phyloP scores from a whole-genome alignment of 2,797 vertebrate species.

The Sphenopsis melanotis region DNA sequence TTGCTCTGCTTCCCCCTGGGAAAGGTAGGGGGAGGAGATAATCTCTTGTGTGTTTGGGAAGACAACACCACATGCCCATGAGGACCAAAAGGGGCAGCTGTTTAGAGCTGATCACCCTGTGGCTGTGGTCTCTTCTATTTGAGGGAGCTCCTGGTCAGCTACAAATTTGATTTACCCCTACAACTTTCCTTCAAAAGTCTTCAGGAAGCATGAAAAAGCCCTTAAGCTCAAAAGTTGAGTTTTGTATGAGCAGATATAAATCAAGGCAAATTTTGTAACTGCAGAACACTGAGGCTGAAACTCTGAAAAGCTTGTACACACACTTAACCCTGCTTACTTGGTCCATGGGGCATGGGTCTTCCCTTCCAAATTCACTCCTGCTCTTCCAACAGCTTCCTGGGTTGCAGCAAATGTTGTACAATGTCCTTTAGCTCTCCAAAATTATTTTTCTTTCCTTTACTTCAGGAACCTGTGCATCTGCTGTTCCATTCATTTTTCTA shows the following conservation, averaged over 20 bases:
- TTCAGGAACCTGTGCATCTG: not conserved
- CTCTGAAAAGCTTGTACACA: not conserved
- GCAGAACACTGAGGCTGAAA: not conserved
- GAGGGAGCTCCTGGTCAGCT: not conserved
- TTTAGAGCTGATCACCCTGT: not conserved
- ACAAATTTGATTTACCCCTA: not conserved
- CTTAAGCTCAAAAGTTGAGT: not conserved
- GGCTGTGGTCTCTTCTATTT: not conserved
- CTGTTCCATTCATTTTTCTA: not conserved
- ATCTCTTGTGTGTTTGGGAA: not conserved
- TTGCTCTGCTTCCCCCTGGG: not conserved
- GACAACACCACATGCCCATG: not conserved
- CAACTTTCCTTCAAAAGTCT: not conserved
- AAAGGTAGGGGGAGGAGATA: not conserved
- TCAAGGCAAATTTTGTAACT: not conserved
- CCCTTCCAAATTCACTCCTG: not conserved
- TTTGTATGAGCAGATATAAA: not conserved
- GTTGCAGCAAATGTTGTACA: not conserved
- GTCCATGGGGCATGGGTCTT: not conserved
- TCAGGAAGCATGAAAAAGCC: not conserved
- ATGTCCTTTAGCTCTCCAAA: not conserved
- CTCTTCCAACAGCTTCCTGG: not conserved
- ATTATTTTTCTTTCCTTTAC: not conserved
- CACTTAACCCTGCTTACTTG: not conserved
- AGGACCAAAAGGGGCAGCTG: not conserved